Percentiles rank a stretch among this genome's conserved stretches.
These are phyloP conservation scores for Gambelia wislizenii DNA, from an alignment of 2,797 vertebrate species.

Conservation along the genomic window DNA sequence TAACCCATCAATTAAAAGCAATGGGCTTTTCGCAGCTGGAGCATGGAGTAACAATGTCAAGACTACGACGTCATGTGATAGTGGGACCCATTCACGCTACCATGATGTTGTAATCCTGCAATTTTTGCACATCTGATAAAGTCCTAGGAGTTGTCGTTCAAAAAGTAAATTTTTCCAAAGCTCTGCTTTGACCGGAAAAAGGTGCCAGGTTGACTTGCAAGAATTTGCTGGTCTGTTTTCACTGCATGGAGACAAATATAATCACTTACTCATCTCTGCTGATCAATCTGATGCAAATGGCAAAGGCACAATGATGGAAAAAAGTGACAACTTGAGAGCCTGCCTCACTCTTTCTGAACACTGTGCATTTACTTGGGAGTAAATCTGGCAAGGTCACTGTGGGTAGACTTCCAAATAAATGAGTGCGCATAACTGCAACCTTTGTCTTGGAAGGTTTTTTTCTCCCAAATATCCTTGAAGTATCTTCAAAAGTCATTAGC, in stretches of 20 bases:
- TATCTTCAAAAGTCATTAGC: slow-evolving; percentile 79
- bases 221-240: background rate
- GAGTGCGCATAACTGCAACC: background rate
- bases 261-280: background rate
- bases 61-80: no score
- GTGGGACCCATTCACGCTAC: no score
- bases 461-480: slow-evolving; percentile 77
- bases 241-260: background rate
- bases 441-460: background rate
- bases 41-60: no score
- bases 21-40: no score
- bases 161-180: no score
- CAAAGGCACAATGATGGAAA: background rate
- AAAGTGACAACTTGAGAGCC: background rate
- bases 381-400: background rate
- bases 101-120: no score
- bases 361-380: background rate
- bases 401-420: background rate
- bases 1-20: no score
- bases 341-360: no score
- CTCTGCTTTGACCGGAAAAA: no score
- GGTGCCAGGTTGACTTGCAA: no score
- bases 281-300: background rate
- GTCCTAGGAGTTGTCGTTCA: no score
- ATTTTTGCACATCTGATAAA: no score